Base-by-base conservation (phyloP, 2,888 invertebrate genomes). In the Coenonympha glycerion region DNA sequence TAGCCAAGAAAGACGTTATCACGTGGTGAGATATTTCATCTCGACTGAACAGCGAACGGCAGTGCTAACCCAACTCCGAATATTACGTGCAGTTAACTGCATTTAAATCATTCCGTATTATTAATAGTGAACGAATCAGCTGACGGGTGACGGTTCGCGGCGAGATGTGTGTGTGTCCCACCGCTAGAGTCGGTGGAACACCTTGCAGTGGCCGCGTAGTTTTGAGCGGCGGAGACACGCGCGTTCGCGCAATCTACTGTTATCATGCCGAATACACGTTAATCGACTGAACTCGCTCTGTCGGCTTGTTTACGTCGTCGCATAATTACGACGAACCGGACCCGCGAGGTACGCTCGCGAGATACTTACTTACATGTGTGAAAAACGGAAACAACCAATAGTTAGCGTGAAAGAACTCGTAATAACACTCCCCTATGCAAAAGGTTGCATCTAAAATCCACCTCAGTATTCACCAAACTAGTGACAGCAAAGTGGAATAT, bases 101-200 rank as follows among this genome's bases (percentile, higher is more conserved):
- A 58, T 66, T 64, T 15, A 33, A 33, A 33, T 76, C 70, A 77
- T 80, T 78, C 73, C 67, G 69, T 75, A 85, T 83, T 86, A 86
- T 87, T 84, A 83, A 84, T 86, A 86, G 86, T 79, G 70, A 69
- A 58, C 71, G 68, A 70, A 83, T 83, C 87, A 82, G 86, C 87
- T 85, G 83, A 72, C 67, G 60, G 61, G 62, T 59, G 31, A 16
- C 16, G 31, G 8, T 31, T 33, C 3, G 24, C 2, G 8, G n/a
- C 24, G 2, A 26, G 8, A 3, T 26, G 3, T 6, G n/a, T n/a
- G n/a, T n/a, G n/a, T n/a, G n/a, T n/a, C n/a, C n/a, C n/a, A n/a
- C n/a, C 31, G 49, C 62, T 59, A 55, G 59, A 56, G 49, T 49
- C 56, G 57, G 54, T 57, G 52, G 55, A 57, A 60, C 63, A 59